Conservation (phyloP, 2,888 invertebrate genomes). For the Noctua fimbriata region DNA sequence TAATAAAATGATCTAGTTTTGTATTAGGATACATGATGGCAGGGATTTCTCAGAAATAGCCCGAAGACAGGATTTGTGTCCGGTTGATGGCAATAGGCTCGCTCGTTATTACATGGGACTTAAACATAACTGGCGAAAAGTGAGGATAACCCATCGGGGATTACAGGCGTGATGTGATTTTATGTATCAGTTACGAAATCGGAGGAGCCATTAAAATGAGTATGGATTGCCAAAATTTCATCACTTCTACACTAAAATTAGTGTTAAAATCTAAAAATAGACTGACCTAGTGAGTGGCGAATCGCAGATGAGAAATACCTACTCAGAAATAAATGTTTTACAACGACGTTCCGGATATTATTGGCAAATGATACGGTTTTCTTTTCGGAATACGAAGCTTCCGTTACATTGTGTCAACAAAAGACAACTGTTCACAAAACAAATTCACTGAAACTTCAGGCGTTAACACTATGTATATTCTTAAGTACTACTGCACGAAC, state of each 20-base stretch:
- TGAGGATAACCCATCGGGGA: too few species aligned
- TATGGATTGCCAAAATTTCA: background rate
- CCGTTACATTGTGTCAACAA: constrained; percentile 1
- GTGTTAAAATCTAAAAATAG: background rate
- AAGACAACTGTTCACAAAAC: background rate
- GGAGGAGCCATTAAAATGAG: too few species aligned
- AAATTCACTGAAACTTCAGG: background rate
- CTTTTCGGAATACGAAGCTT: background rate
- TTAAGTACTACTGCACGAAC: background rate
- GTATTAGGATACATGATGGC: background rate
- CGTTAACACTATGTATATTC: background rate
- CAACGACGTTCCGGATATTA: background rate
- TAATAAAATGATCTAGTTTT: constrained; percentile 33
- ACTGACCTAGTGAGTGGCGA: background rate
- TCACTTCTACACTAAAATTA: background rate
- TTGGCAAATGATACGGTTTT: background rate
- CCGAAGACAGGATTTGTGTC: background rate
- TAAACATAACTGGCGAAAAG: too few species aligned
- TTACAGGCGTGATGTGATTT: too few species aligned
- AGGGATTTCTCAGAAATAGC: background rate
- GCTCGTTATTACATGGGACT: too few species aligned
- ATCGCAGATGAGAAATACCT: background rate
- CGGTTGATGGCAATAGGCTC: background rate
- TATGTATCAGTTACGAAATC: background rate
- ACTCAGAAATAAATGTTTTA: background rate